Evolutionary conservation across 2,113 vertebrate species (phyloP).

Genomic region (Neolamprologus tretocephalus): DNA sequence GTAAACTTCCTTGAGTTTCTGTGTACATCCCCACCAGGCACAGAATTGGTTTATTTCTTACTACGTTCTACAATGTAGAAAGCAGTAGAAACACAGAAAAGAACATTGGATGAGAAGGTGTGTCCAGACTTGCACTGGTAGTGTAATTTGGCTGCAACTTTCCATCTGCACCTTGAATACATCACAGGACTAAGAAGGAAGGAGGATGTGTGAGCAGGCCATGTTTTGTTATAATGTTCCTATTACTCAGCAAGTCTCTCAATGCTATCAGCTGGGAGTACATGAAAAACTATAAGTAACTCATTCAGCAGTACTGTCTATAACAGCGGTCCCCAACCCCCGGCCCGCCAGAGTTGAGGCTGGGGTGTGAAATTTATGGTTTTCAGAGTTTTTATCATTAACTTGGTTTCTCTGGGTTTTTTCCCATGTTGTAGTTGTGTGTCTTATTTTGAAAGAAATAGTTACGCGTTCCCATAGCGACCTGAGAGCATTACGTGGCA

Average conservation of each 20-base stretch:
- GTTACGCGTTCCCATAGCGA: neutral
- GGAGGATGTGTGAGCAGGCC: neutral
- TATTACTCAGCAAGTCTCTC: neutral
- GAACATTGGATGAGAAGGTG: neutral
- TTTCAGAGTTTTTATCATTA: neutral
- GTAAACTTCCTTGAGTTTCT: neutral
- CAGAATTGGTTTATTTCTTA: neutral
- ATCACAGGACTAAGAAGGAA: neutral
- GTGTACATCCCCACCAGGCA: neutral
- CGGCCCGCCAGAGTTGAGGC: neutral
- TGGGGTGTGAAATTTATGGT: neutral
- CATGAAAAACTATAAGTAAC: neutral
- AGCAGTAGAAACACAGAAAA: neutral
- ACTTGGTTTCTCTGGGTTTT: neutral
- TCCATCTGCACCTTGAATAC: neutral
- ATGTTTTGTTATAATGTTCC: neutral
- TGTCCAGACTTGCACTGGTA: neutral
- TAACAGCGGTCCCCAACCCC: neutral
- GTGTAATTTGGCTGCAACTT: neutral
- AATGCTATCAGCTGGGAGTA: neutral
- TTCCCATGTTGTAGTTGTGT: neutral
- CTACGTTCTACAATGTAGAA: neutral
- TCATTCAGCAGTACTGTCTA: neutral
- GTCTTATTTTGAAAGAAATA: neutral
- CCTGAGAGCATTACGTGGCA: neutral